Base-by-base conservation (phyloP, 2,113 vertebrate genomes). In the Melanerpes formicivorus region DNA sequence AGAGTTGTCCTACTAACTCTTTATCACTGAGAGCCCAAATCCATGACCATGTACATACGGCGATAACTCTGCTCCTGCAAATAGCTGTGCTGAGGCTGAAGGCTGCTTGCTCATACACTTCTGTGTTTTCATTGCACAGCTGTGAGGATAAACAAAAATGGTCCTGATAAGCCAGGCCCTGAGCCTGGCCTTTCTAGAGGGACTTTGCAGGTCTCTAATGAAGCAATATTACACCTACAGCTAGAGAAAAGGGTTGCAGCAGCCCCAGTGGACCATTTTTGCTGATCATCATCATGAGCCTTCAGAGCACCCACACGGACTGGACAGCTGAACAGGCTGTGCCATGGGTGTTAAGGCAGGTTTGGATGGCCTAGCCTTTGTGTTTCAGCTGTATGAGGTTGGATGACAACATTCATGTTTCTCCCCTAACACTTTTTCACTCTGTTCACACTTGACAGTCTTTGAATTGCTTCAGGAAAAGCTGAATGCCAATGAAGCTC, bases 11-110 rank as follows among this genome's bases (percentile, higher is more conserved):
- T 13, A 5, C 44, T n/a, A 14, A 76, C 66, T 73, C 48, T 19
- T 60, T 30, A 14, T 62, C 42, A 64, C 26, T 0, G 1, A 70
- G 40, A 88, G 15, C 63, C 59, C 77, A 46, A 64, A 56, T 10
- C 80, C 78, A 18, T 0, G 4, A 50, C 22, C 78, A 32, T 2
- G 1, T 2, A 37, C 1, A 0, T 3, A 3, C 3, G 22, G 64
- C 48, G 18, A 2, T 23, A 42, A 22, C 62, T 63, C 54, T 70
- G 37, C 71, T 78, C 55, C 69, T 26, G 1, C 70, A 50, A 37
- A 58, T 0, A 50, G 29, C 71, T 12, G 29, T 32, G 69, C 66
- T 52, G 56, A 29, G 78, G 40, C 82, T 77, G 63, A 79, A 18
- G 42, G 50, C 21, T 7, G 9, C 22, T 54, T 69, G 44, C 59